A percentile compares a stretch with the other conserved stretches of the same genome.
phyloP scores from a whole-genome alignment of 2,113 vertebrate genomes.

The Cyprichromis sp. region DNA sequence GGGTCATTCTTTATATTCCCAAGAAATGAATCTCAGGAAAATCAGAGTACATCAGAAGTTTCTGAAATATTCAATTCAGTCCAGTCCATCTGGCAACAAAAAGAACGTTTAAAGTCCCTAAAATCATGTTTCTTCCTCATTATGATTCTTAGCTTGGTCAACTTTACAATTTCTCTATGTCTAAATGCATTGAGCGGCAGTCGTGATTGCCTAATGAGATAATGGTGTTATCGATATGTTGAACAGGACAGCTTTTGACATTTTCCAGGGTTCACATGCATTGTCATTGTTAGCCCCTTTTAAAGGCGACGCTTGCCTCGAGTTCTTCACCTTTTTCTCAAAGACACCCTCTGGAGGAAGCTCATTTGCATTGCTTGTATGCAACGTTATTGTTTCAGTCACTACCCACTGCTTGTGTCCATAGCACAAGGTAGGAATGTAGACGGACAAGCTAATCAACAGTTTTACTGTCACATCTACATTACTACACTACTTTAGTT shows the following conservation, averaged over 20 bases:
- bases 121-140: not conserved
- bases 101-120: not conserved
- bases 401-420: not conserved
- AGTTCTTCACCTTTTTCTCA: not conserved
- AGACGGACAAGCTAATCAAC: not conserved
- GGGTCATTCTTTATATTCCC: not conserved
- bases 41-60: not conserved
- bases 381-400: not conserved
- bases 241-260: not conserved
- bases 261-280: not conserved
- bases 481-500: not conserved
- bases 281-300: not conserved
- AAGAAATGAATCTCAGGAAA: not conserved
- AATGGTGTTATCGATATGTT: not conserved
- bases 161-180: not conserved
- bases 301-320: fast-evolving
- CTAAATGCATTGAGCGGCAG: not conserved
- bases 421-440: not conserved
- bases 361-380: not conserved
- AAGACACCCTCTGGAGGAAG: not conserved
- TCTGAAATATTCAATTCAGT: not conserved
- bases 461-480: not conserved
- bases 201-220: not conserved
- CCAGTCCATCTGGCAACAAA: not conserved
- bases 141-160: not conserved